Evolutionary conservation across 2,797 vertebrate genomes (phyloP).

Genomic region (Salmo trutta): DNA sequence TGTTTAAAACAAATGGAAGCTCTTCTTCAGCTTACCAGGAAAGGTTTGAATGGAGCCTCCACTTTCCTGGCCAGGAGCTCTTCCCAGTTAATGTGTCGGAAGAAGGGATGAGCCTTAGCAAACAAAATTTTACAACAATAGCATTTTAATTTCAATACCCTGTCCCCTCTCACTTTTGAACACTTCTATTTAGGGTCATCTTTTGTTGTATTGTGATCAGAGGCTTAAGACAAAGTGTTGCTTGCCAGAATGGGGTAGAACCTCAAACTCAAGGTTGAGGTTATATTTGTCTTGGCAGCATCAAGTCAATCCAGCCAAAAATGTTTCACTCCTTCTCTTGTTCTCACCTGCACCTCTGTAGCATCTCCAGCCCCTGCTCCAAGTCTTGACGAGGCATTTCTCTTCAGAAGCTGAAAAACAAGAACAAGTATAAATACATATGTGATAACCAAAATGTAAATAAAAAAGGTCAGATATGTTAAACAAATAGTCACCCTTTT

Average conservation of each 20-base stretch:
- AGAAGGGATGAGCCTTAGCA: slow-evolving; percentile 88
- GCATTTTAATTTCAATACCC: neutral
- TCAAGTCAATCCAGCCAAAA: neutral
- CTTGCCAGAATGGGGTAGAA: too few species aligned
- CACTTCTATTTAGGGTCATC: neutral
- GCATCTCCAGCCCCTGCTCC: slow-evolving; percentile 92
- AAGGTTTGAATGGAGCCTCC: slow-evolving; percentile 96
- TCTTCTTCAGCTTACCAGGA: slow-evolving; percentile 80
- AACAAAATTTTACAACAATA: neutral
- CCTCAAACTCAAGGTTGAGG: too few species aligned
- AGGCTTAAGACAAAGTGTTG: too few species aligned
- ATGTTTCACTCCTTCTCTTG: neutral
- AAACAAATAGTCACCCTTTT: slow-evolving; percentile 82
- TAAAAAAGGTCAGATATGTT: neutral
- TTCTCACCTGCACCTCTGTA: slow-evolving; percentile 92
- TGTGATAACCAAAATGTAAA: neutral
- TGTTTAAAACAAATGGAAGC: slow-evolving; percentile 24
- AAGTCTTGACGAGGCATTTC: slow-evolving; percentile 93
- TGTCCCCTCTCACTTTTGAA: neutral
- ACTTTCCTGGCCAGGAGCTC: slow-evolving; percentile 93
- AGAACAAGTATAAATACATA: neutral
- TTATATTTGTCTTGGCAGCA: neutral
- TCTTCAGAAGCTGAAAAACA: slow-evolving; percentile 89
- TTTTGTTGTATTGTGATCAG: neutral
- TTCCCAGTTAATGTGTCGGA: slow-evolving; percentile 96